These are phyloP conservation scores for Drosophila yooni DNA, from an alignment of 2,888 invertebrate genomes.

Conservation along the genomic window DNA sequence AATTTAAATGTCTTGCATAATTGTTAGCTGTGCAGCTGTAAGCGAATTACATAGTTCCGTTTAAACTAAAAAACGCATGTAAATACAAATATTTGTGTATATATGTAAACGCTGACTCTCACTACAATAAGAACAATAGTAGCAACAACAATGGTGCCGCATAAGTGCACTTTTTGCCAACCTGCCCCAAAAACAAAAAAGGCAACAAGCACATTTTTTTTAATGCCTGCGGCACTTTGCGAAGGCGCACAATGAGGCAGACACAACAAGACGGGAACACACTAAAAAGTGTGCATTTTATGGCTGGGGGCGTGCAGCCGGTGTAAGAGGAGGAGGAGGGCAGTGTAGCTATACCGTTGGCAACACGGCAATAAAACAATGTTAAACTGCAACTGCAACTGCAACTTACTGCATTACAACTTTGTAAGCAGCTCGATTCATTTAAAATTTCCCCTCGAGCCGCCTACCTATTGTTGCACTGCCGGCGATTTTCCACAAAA, in stretches of 20 bases:
- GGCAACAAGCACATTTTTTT: constrained; percentile 12
- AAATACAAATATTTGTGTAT: constrained; percentile 13
- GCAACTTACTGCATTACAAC: constrained; percentile 44
- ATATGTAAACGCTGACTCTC: constrained; percentile 9
- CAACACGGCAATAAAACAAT: constrained; percentile 33
- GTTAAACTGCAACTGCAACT: constrained; percentile 46
- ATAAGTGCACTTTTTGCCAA: constrained; percentile 46
- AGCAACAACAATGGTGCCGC: constrained; percentile 19
- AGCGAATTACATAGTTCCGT: background rate
- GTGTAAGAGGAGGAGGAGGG: background rate
- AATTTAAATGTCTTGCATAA: no score
- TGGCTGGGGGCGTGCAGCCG: background rate
- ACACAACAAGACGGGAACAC: constrained; percentile 7
- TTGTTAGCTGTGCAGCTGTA: background rate
- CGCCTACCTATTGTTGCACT: constrained; percentile 19
- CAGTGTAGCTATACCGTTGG: constrained; percentile 4
- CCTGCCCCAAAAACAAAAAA: constrained; percentile 1
- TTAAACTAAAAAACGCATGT: constrained; percentile 1
- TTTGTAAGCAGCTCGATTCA: constrained; percentile 39
- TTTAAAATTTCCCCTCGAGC: constrained; percentile 1
- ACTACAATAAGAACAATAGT: constrained; percentile 2
- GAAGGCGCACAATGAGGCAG: constrained; percentile 21
- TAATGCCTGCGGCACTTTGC: constrained; percentile 16
- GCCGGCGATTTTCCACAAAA: constrained; percentile 35
- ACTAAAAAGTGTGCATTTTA: constrained; percentile 15